phyloP scores from a whole-genome alignment of 2,113 vertebrate genomes.

The Sigmodon hispidus region DNA sequence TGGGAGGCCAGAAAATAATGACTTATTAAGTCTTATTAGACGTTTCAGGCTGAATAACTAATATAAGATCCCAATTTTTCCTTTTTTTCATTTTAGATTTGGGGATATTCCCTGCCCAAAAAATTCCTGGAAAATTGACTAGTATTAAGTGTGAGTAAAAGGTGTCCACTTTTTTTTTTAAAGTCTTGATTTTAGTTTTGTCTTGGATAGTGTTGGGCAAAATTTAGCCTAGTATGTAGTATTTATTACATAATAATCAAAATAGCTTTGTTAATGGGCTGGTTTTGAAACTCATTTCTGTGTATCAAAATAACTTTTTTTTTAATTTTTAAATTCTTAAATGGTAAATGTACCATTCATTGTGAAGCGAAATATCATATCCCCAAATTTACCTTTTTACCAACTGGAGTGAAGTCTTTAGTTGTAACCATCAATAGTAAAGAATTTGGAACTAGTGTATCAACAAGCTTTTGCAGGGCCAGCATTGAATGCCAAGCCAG shows the following conservation, averaged over 20 bases:
- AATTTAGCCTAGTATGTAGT: conserved; percentile 75
- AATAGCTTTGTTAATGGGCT: conserved; percentile 75
- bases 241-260: conserved; percentile 68
- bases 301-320: conserved; percentile 67
- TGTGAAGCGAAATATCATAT: conserved; percentile 74
- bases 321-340: conserved; percentile 68
- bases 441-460: conserved; percentile 50
- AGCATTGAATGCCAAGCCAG: conserved; percentile 7
- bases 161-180: conserved; percentile 80
- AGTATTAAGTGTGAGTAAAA: conserved; percentile 87
- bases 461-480: conserved; percentile 56
- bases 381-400: conserved; percentile 72
- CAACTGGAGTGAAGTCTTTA: conserved; percentile 65
- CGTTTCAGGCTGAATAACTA: conserved; percentile 70
- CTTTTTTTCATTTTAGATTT: conserved; percentile 87
- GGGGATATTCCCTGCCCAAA: conserved; percentile 82
- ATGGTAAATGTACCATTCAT: conserved; percentile 78
- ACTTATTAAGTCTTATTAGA: conserved; percentile 74
- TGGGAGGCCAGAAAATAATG: conserved; percentile 71
- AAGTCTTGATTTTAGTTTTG: conserved; percentile 76
- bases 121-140: conserved; percentile 82
- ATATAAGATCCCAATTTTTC: conserved; percentile 80
- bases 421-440: conserved; percentile 46
- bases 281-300: conserved; percentile 76
- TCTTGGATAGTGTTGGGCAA: conserved; percentile 76